These are phyloP conservation scores for Chalcosyrphus nemorum DNA, from an alignment of 2,888 invertebrate species.

Conservation along the genomic window DNA sequence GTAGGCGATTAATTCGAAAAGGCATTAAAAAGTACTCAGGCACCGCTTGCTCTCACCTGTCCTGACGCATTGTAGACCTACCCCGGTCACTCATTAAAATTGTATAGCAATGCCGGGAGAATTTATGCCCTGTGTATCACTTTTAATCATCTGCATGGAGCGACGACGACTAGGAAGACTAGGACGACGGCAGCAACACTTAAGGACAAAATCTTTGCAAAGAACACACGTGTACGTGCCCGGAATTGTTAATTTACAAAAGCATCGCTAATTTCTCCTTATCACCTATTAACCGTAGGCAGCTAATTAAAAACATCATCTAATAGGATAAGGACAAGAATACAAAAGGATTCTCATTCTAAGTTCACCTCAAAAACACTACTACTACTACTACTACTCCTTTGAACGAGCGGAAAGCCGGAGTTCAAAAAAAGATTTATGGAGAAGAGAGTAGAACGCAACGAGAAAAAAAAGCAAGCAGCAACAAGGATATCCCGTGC, in stretches of 20 bases:
- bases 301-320: slow-evolving; percentile 53
- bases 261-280: slow-evolving; percentile 31
- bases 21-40: slow-evolving; percentile 64
- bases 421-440: slow-evolving; percentile 28
- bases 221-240: slow-evolving; percentile 47
- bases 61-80: slow-evolving; percentile 27
- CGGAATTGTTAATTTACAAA: slow-evolving; percentile 42
- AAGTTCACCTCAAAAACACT: not conserved
- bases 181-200: not conserved
- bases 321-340: not conserved
- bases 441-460: slow-evolving; percentile 5
- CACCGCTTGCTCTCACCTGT: slow-evolving; percentile 30
- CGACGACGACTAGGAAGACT: not conserved
- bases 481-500: slow-evolving; percentile 3
- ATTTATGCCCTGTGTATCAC: slow-evolving; percentile 23
- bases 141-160: slow-evolving; percentile 49
- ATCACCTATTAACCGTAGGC: slow-evolving; percentile 44
- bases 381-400: not conserved
- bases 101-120: slow-evolving; percentile 10
- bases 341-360: not conserved
- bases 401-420: not conserved
- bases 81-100: slow-evolving; percentile 48
- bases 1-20: slow-evolving; percentile 57
- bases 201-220: slow-evolving; percentile 45
- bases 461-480: slow-evolving; percentile 7